Evolutionary conservation across 2,888 invertebrate species (phyloP), one percentile per base, ranked within the genome.

Genomic region (Amphipyra tragopoginis): DNA sequence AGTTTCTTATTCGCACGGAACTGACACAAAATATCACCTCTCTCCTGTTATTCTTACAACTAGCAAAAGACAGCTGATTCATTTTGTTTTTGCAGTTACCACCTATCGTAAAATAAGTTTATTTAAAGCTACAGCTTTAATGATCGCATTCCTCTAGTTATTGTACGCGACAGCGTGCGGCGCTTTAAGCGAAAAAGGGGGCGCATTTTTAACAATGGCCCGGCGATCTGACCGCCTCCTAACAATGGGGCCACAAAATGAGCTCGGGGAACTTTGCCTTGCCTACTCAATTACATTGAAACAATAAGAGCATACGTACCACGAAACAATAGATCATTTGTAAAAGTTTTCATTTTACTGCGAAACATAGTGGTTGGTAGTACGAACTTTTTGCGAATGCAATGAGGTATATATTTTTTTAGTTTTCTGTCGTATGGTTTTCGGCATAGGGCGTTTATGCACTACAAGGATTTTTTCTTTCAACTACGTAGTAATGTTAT

Each of bases 211-310:
- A 58, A 75, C 63, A 75, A 75, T 63, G 44, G 63, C 56, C 42
- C 43, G 21, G 51, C 59, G 65, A 59, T 75, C 70, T 64, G 72
- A 59, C 63, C 66, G 59, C 56, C 42, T 48, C 61, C 39, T 62
- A 73, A 76, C 73, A 76, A 76, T 76, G 38, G 64, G 8, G 39
- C 54, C 56, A 50, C 62, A 39, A 52, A 75, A 76, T 76, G 75
- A 73, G 75, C 65, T 58, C 70, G 56, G 54, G 59, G 53, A 72
- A 71, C 59, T 70, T 75, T 50, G 51, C 59, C 65, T 72, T 66
- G 61, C 71, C 75, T 76, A 76, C 73, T 76, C 74, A 76, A 76
- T 76, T 76, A 76, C 71, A 73, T 49, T 39, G 71, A 73, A 74
- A 76, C 76, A 75, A 73, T 75, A 64, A 72, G 58, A 72, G 57